Evolutionary conservation across 37 sponge, comb jelly and placozoan species (phyloP), one percentile per base, ranked within the genome.

Genomic region (Amphimedon queenslandica): DNA sequence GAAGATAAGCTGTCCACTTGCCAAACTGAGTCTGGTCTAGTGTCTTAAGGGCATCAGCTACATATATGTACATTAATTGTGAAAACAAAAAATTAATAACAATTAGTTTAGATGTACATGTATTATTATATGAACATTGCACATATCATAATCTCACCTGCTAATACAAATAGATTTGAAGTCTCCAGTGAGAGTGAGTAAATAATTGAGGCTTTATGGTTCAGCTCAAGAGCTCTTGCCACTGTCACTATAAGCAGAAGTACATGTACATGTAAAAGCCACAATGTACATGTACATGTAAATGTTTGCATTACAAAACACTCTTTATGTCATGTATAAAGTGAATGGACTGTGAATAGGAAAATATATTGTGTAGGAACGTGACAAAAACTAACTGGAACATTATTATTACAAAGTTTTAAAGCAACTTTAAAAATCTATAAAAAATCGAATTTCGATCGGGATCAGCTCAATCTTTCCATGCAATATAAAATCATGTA

Each of bases 201-300:
- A 32, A 98, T 82, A 0, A 98, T 85, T 31, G 77, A 42, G 23
- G 96, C 86, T 53, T 98, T 94, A 81, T 98, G 99, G 33, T 88
- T 88, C 71, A 98, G 64, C 75, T 95, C 99, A 60, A 98, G 70
- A 23, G 99, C 99, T 69, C 99, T 70, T 33, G 88, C 99, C 55
- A 98, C 75, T 2, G 99, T 98, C 20, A 97, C 81, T 73, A 32
- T 56, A 1, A n/a, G 28, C 5, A 60, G 28, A 6, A 25, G 21
- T 13, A 72, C 0, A 37, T 32, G 47, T 1, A 4, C 13, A 61
- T 13, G 24, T 13, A 3, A 36, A 21, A 13, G 58, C 23, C n/a
- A n/a, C n/a, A n/a, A n/a, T n/a, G n/a, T n/a, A n/a, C n/a, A n/a
- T n/a, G n/a, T n/a, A n/a, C n/a, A n/a, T 6, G 33, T 67, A 20